These are phyloP conservation scores for Fulica atra DNA, from an alignment of 2,113 vertebrate species.

Conservation along the genomic window DNA sequence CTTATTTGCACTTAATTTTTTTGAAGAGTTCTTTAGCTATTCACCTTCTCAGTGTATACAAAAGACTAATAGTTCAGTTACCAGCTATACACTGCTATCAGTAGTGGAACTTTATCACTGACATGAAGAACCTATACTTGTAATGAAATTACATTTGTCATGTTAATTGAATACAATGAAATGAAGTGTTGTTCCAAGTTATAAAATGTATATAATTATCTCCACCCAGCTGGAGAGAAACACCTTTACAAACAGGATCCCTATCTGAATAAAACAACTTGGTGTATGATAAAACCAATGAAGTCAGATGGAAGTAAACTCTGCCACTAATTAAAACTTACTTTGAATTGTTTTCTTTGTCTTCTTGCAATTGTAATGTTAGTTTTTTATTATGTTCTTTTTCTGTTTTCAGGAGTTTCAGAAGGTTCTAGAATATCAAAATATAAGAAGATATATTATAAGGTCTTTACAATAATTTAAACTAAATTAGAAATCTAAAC, in stretches of 20 bases:
- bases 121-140: not conserved
- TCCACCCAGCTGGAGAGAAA: not conserved
- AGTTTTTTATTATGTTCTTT: conserved; percentile 82
- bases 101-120: not conserved
- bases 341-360: conserved; percentile 91
- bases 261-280: not conserved
- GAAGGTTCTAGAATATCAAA: conserved; percentile 78
- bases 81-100: not conserved
- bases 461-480: not conserved
- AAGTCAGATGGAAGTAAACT: not conserved
- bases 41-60: not conserved
- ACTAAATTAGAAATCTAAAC: not conserved
- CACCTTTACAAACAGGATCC: not conserved
- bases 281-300: not conserved
- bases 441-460: not conserved
- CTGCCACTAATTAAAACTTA: conserved; percentile 71
- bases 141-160: not conserved
- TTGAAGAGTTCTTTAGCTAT: not conserved
- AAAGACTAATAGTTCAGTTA: not conserved
- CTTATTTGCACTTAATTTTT: not conserved
- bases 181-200: not conserved
- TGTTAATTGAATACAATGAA: not conserved
- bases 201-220: not conserved
- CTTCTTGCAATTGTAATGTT: conserved; percentile 86
- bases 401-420: conserved; percentile 83